Base-by-base conservation (phyloP, 1,140 invertebrate genomes). In the Hyphantria cunea region DNA sequence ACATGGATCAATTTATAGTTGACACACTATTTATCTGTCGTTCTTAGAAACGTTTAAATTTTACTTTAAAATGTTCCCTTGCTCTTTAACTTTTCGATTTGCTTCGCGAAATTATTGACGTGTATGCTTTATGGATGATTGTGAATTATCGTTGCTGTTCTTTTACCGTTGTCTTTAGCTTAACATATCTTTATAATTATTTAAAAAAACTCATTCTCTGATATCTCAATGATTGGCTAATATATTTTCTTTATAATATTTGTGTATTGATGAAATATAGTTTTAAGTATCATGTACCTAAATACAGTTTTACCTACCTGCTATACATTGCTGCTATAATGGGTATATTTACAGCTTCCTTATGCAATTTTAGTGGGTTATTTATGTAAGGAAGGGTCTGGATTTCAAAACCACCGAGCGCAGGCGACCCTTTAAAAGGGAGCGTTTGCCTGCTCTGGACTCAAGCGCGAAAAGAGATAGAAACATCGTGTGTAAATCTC, bases 341-440 rank as follows among this genome's bases (percentile, higher is more conserved):
- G n/a, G n/a, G n/a, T n/a, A n/a, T n/a, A n/a, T n/a, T n/a, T n/a
- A n/a, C n/a, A n/a, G n/a, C n/a, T n/a, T n/a, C 33, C 33, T 34
- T 15, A 37, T 49, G 37, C 31, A 49, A 9, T 56, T 53, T 50
- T 56, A n/a, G 47, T 62, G 31, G 13, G 13, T 31, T 17, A 42
- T 45, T 44, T 44, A 50, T 42, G 45, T 47, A 62, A 51, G 47
- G 44, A 59, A 52, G 61, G 49, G 66, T 53, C 50, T 17, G 54
- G 69, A 72, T 70, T 70, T 68, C 41, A 56, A 64, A 59, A 39
- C 64, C 62, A 49, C 66, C 70, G 60, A 71, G 42, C 51, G 51
- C 64, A 64, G 70, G 37, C 62, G 73, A 71, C 73, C 72, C 72
- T 72, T 74, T 55, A 81, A 81, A 78, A 69, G 72, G 75, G 73